These are phyloP conservation scores for Percina caprodes DNA, from an alignment of 2,113 vertebrate species.

Conservation along the genomic window DNA sequence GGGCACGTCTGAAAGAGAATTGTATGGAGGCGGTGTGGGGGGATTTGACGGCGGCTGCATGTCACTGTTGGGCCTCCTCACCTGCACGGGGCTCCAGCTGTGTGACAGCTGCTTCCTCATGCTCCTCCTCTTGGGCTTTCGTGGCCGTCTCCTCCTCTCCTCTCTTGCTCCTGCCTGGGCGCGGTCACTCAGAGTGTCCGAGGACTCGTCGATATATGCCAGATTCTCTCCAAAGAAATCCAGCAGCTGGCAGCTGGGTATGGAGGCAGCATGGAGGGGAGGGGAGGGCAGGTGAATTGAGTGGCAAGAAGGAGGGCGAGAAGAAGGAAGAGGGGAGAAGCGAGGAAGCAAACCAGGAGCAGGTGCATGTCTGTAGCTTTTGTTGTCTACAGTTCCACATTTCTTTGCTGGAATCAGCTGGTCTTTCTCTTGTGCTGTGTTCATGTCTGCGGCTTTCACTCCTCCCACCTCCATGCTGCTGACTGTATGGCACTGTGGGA, in stretches of 20 bases:
- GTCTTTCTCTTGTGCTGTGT: slow-evolving; percentile 13
- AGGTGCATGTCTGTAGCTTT: neutral
- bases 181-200: slow-evolving; percentile 88
- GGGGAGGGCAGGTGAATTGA: slow-evolving; percentile 37
- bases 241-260: slow-evolving; percentile 79
- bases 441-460: neutral
- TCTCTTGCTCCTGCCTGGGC: slow-evolving; percentile 39
- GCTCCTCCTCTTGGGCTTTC: slow-evolving; percentile 77
- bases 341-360: neutral
- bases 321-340: slow-evolving; percentile 2
- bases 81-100: slow-evolving; percentile 46
- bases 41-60: slow-evolving; percentile 80
- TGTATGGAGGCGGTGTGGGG: slow-evolving; percentile 80
- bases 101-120: slow-evolving; percentile 73
- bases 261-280: slow-evolving; percentile 33
- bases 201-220: slow-evolving; percentile 93
- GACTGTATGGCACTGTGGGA: slow-evolving; percentile 28
- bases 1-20: slow-evolving; percentile 42
- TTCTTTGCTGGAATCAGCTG: slow-evolving; percentile 24
- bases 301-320: neutral
- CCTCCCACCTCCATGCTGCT: slow-evolving; percentile 32
- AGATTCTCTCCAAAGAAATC: slow-evolving; percentile 91
- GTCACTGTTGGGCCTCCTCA: slow-evolving; percentile 66
- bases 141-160: slow-evolving; percentile 56
- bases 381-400: slow-evolving; percentile 3